Percentiles rank a stretch among this genome's conserved stretches.
phyloP scores from a whole-genome alignment of 2,888 invertebrate species.

The Odontothrips loti region DNA sequence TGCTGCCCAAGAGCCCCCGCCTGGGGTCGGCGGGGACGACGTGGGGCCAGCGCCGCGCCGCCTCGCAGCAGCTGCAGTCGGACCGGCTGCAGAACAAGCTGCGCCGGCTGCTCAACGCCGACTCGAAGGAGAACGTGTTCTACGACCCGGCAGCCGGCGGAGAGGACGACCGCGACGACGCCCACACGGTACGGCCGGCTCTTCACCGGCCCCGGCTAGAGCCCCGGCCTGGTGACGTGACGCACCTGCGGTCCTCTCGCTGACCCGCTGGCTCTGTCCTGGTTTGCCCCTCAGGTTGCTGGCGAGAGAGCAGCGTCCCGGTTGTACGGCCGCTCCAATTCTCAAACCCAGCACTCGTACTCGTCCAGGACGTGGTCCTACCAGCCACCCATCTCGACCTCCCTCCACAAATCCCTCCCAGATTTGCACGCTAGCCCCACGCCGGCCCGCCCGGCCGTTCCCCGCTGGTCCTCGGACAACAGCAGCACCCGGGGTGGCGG shows the following conservation, averaged over 20 bases:
- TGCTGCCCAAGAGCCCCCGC: constrained; percentile 36
- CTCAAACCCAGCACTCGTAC: not conserved
- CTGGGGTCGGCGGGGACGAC: constrained; percentile 30
- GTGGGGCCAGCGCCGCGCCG: constrained; percentile 36
- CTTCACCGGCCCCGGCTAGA: no score
- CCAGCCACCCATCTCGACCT: constrained; percentile 45
- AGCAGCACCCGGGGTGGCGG: not conserved
- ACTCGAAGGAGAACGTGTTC: constrained; percentile 64
- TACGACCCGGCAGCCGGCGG: not conserved
- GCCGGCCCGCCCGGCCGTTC: not conserved
- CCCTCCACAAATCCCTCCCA: constrained; percentile 74
- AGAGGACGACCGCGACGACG: not conserved
- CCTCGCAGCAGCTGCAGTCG: constrained; percentile 31
- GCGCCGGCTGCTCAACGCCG: constrained; percentile 67
- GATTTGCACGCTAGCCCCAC: constrained; percentile 56
- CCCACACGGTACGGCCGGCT: not conserved
- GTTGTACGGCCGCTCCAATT: not conserved
- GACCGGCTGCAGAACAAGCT: constrained; percentile 73
- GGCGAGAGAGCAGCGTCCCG: constrained; percentile 17
- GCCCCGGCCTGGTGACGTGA: no score
- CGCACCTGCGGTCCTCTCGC: no score
- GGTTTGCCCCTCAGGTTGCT: constrained; percentile 3
- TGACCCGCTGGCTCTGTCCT: no score
- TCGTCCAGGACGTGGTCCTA: constrained; percentile 33
- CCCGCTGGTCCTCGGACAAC: constrained; percentile 1